These are phyloP conservation scores for Trichoplusia ni DNA, from an alignment of 1,140 invertebrate species.

Conservation along the genomic window DNA sequence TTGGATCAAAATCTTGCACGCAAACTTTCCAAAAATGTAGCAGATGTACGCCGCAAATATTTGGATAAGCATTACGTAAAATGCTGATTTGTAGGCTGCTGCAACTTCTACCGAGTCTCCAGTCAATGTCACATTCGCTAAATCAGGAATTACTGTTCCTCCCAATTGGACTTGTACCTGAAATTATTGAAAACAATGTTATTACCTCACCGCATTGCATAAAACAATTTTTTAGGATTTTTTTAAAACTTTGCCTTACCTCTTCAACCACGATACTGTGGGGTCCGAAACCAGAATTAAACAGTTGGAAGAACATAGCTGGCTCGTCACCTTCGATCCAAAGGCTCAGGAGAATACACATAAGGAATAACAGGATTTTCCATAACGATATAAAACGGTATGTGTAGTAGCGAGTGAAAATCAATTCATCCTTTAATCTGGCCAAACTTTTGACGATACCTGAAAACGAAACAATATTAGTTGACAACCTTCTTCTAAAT, in stretches of 20 bases:
- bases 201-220: neutral
- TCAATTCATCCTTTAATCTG: constrained; percentile 91
- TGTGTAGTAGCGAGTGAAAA: constrained; percentile 91
- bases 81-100: constrained; percentile 87
- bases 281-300: constrained; percentile 88
- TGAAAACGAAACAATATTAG: constrained; percentile 58
- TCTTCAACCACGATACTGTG: constrained; percentile 91
- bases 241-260: constrained; percentile 80
- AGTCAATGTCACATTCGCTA: constrained; percentile 87
- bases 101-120: constrained; percentile 87
- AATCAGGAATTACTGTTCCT: constrained; percentile 85
- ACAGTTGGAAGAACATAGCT: constrained; percentile 89
- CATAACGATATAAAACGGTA: constrained; percentile 94
- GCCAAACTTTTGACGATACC: constrained; percentile 90
- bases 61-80: constrained; percentile 92
- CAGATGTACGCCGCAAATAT: constrained; percentile 92
- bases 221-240: neutral
- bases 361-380: constrained; percentile 92
- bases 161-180: constrained; percentile 82
- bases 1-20: constrained; percentile 98
- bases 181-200: constrained; percentile 39
- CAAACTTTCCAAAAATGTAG: constrained; percentile 97
- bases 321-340: constrained; percentile 89
- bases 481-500: neutral
- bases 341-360: constrained; percentile 87